Percentiles rank a stretch among this genome's conserved stretches.
phyloP scores from a whole-genome alignment of 2,797 vertebrate species.

The Acanthiza pusilla region DNA sequence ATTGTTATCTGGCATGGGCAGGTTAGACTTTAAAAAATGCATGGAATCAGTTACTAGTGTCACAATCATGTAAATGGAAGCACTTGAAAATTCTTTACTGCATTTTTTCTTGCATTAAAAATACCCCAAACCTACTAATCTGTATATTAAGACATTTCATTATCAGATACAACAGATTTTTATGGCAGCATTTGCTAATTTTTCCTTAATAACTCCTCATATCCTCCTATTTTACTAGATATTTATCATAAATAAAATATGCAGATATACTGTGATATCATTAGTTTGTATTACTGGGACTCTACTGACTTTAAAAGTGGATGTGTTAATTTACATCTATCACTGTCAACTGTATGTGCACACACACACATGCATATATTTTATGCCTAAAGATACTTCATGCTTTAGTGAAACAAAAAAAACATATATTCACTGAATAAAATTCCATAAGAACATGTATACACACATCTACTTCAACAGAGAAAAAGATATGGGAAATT shows the following conservation, averaged over 20 bases:
- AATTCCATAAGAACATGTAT: not conserved
- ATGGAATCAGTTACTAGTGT: slow-evolving; percentile 4
- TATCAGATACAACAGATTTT: not conserved
- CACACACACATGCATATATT: not conserved
- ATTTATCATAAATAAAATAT: not conserved
- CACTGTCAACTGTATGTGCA: not conserved
- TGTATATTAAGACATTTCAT: not conserved
- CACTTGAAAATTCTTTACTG: slow-evolving; percentile 26
- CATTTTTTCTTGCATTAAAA: not conserved
- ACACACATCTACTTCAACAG: not conserved
- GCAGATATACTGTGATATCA: not conserved
- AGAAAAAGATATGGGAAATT: not conserved
- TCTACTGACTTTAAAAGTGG: not conserved
- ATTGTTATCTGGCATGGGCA: slow-evolving; percentile 23
- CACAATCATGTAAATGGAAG: slow-evolving; percentile 8
- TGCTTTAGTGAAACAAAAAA: not conserved
- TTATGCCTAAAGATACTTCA: not conserved
- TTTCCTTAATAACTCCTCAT: not conserved
- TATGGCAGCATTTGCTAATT: not conserved
- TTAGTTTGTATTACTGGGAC: not conserved
- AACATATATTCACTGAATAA: not conserved
- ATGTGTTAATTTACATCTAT: not conserved
- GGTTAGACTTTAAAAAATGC: slow-evolving; percentile 48
- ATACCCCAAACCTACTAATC: not conserved
- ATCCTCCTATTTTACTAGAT: not conserved